phyloP scores from a whole-genome alignment of 2,888 invertebrate species.

The Agonopterix subpropinquella region DNA sequence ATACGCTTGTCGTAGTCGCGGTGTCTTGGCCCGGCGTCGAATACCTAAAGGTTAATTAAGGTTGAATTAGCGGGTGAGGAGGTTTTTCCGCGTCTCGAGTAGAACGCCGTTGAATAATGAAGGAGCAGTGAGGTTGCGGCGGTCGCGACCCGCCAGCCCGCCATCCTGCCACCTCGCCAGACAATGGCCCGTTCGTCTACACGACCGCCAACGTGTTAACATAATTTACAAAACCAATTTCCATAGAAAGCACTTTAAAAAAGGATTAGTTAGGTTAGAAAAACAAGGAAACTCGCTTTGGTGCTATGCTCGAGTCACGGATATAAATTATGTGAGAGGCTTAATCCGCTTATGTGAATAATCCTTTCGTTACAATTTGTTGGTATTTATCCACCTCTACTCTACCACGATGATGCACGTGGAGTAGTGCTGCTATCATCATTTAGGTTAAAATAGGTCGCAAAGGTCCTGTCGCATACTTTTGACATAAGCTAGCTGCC shows the following conservation, averaged over 20 bases:
- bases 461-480: too few species aligned
- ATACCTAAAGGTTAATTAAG: slow-evolving; percentile 54
- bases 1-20: slow-evolving; percentile 58
- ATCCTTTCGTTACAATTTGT: slow-evolving; percentile 47
- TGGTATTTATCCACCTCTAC: slow-evolving; percentile 3
- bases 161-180: slow-evolving; percentile 8
- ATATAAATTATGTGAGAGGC: slow-evolving; percentile 42
- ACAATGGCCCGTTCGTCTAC: slow-evolving; percentile 30
- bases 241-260: slow-evolving; percentile 42
- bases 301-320: slow-evolving; percentile 22
- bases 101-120: slow-evolving; percentile 26
- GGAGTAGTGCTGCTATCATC: too few species aligned
- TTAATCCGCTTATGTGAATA: slow-evolving; percentile 44
- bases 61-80: slow-evolving; percentile 38
- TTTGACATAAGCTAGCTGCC: too few species aligned
- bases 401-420: too few species aligned
- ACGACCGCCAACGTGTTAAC: slow-evolving; percentile 34
- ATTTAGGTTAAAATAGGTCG: too few species aligned
- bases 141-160: slow-evolving; percentile 22
- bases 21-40: slow-evolving; percentile 37
- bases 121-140: slow-evolving; percentile 11
- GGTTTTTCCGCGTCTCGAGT: slow-evolving; percentile 29
- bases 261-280: slow-evolving; percentile 28
- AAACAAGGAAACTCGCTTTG: slow-evolving; percentile 32
- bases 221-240: slow-evolving; percentile 33